These are phyloP conservation scores for Piscicola geometra DNA, from an alignment of 2,888 invertebrate genomes.

Conservation along the genomic window DNA sequence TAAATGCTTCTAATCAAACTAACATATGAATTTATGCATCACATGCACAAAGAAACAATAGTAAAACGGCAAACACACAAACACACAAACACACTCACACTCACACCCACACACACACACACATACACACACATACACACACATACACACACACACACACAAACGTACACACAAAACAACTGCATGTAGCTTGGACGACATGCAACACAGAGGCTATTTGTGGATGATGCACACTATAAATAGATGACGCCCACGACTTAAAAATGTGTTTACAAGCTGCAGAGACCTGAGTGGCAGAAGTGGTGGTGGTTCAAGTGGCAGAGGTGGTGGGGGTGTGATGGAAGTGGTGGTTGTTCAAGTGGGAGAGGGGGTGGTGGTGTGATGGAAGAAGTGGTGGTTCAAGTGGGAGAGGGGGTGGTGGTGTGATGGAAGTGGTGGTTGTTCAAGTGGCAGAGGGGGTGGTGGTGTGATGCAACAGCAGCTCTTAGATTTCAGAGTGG, in stretches of 20 bases:
- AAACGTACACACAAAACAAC: slow-evolving; percentile 18
- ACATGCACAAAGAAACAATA: background rate
- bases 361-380: no score
- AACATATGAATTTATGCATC: background rate
- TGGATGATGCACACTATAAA: background rate
- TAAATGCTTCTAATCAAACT: no score
- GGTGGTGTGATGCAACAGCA: no score
- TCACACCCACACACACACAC: slow-evolving; percentile 31
- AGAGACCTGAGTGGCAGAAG: no score
- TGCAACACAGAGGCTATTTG: background rate
- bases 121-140: slow-evolving; percentile 31
- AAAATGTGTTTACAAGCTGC: background rate
- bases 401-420: no score
- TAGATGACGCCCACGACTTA: slow-evolving; percentile 3
- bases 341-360: no score
- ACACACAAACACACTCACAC: slow-evolving; percentile 20
- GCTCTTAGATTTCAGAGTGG: no score
- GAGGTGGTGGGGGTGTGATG: no score
- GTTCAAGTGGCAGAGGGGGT: no score
- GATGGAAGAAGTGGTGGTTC: no score
- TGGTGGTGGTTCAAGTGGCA: no score
- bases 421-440: no score
- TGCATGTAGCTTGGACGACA: background rate
- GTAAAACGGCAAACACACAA: background rate
- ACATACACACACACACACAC: slow-evolving; percentile 31